Conservation (phyloP, 2,888 invertebrate species). For the Philhelius pedissequus region DNA sequence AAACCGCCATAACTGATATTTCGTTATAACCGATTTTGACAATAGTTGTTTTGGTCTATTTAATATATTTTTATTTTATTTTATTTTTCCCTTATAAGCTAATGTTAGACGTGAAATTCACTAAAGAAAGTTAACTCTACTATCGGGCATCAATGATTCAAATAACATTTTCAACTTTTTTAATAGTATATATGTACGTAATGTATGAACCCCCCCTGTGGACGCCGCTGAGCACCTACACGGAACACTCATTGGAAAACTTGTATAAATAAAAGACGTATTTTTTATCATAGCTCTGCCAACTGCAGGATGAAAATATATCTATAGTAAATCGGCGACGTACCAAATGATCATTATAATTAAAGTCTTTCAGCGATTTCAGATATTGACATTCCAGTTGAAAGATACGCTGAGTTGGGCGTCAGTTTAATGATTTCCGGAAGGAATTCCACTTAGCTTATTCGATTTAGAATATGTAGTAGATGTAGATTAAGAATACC, state of each 20-base stretch:
- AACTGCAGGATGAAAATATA: constrained; percentile 15
- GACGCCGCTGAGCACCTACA: no score
- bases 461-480: constrained; percentile 7
- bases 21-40: no score
- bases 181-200: no score
- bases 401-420: constrained; percentile 24
- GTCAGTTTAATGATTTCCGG: constrained; percentile 62
- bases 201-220: no score
- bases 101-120: no score
- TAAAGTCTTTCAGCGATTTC: not conserved
- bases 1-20: no score
- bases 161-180: no score
- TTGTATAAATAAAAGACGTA: not conserved
- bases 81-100: no score
- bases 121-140: no score
- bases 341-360: constrained; percentile 50
- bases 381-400: constrained; percentile 40
- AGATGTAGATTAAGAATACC: not conserved
- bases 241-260: constrained; percentile 35
- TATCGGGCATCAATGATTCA: no score
- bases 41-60: no score
- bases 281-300: not conserved
- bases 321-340: not conserved
- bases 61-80: no score
- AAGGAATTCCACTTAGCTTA: constrained; percentile 49